phyloP scores from a whole-genome alignment of 2,797 vertebrate genomes.

The Poecile montanus region DNA sequence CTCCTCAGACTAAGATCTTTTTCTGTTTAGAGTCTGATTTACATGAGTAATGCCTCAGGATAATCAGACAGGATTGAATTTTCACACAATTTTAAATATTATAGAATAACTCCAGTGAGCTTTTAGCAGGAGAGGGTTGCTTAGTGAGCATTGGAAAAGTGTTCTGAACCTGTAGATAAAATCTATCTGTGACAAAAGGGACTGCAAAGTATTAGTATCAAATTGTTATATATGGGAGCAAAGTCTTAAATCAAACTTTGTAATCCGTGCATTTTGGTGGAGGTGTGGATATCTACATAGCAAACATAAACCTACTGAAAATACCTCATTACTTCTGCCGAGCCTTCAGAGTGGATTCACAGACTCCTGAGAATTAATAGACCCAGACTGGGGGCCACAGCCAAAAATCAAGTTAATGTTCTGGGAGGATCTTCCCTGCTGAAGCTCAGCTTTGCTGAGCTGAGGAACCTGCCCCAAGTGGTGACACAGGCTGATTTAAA shows the following conservation, averaged over 20 bases:
- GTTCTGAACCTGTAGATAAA: conserved; percentile 12
- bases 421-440: background rate
- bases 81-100: background rate
- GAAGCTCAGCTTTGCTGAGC: background rate
- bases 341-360: background rate
- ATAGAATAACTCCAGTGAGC: background rate
- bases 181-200: background rate
- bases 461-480: background rate
- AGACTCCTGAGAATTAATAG: background rate
- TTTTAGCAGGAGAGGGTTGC: background rate
- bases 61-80: background rate
- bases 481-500: background rate
- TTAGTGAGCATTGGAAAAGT: background rate
- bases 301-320: background rate
- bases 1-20: background rate
- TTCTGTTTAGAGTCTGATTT: conserved; percentile 16
- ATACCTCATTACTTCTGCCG: background rate
- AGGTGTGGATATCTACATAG: background rate
- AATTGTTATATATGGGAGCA: background rate
- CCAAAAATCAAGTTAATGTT: background rate
- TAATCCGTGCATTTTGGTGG: background rate
- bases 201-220: background rate
- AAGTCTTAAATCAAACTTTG: background rate
- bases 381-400: background rate
- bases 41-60: background rate